Percentiles rank a stretch among this genome's conserved stretches.
Evolutionary conservation across 2,113 vertebrate species (phyloP).

Genomic region (Petrocephalus zakoni): DNA sequence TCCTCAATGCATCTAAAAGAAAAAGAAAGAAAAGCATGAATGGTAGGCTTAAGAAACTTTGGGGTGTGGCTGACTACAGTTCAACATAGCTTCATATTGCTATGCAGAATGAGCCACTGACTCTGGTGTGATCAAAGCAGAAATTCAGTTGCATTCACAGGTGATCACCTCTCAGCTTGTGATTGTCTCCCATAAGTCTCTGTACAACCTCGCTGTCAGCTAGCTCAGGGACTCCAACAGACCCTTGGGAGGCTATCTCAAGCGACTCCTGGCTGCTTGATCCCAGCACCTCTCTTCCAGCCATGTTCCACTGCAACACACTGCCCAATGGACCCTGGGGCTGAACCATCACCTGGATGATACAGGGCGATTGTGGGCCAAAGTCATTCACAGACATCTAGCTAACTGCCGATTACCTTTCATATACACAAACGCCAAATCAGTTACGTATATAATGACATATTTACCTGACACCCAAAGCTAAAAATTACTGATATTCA

Average conservation of each 20-base stretch:
- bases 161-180: constrained; percentile 65
- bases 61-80: background rate
- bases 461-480: background rate
- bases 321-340: constrained; percentile 58
- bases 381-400: background rate
- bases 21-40: background rate
- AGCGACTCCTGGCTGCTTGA: constrained; percentile 2
- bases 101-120: background rate
- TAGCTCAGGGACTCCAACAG: constrained; percentile 61
- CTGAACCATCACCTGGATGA: constrained; percentile 62
- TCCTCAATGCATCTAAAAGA: constrained; percentile 70
- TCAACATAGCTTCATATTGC: background rate
- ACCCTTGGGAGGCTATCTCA: constrained; percentile 31
- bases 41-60: background rate
- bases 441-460: background rate
- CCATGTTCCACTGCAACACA: constrained; percentile 64
- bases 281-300: constrained; percentile 55
- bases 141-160: background rate
- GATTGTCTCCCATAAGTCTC: constrained; percentile 64
- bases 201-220: constrained; percentile 65
- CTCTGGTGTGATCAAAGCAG: background rate
- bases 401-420: background rate
- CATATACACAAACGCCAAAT: background rate
- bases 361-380: background rate
- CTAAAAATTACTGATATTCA: background rate